Conservation (phyloP, 53 echinoderm and acorn worm genomes). For the Glandiceps talaboti region DNA sequence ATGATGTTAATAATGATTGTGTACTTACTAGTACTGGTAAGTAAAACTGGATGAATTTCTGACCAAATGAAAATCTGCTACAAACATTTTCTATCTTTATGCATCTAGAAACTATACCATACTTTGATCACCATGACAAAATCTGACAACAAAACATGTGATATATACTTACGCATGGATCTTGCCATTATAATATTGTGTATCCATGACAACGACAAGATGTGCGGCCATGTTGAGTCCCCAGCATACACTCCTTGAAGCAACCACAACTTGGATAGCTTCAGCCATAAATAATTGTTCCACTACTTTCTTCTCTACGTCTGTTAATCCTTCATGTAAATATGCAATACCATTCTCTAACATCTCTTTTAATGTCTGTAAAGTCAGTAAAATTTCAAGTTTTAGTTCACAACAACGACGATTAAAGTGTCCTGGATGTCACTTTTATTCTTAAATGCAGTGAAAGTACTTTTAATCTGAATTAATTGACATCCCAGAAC, state of each 20-base stretch:
- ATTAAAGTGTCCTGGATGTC: too few species aligned
- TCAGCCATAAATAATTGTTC: slow-evolving; percentile 89
- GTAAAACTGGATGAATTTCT: not conserved
- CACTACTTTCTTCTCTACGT: slow-evolving; percentile 85
- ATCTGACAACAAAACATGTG: not conserved
- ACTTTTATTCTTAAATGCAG: too few species aligned
- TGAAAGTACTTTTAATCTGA: too few species aligned
- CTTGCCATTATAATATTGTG: slow-evolving; percentile 97
- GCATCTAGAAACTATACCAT: not conserved
- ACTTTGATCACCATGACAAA: too few species aligned
- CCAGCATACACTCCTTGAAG: slow-evolving; percentile 93
- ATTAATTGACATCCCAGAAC: too few species aligned
- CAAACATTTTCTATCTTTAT: not conserved
- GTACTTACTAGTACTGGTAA: not conserved
- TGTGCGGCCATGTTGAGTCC: slow-evolving; percentile 93
- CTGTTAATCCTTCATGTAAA: slow-evolving; percentile 78
- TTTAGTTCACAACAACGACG: too few species aligned
- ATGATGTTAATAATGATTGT: too few species aligned
- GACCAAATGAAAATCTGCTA: not conserved
- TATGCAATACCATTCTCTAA: slow-evolving; percentile 93
- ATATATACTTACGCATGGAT: slow-evolving; percentile 77
- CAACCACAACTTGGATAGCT: slow-evolving; percentile 90
- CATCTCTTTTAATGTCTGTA: slow-evolving; percentile 82
- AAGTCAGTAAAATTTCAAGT: too few species aligned
- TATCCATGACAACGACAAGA: slow-evolving; percentile 97